These are phyloP conservation scores for Malaclemys terrapin DNA, from an alignment of 2,113 vertebrate species.

Conservation along the genomic window DNA sequence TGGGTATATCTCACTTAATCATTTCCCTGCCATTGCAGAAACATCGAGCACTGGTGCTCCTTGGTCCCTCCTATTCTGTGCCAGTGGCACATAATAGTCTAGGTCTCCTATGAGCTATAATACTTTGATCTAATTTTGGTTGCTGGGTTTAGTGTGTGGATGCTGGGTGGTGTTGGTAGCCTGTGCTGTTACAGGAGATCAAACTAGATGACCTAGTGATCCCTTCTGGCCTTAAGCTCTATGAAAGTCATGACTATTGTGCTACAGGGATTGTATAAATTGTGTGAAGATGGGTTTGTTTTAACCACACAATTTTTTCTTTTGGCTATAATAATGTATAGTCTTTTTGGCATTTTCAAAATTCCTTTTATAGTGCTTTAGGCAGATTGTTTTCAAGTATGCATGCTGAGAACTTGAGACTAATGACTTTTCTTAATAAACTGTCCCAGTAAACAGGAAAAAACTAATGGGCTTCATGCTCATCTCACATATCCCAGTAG, in stretches of 20 bases:
- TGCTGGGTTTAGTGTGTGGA: neutral
- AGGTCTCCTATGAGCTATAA: neutral
- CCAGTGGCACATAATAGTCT: neutral
- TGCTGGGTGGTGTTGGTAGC: neutral
- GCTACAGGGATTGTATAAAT: neutral
- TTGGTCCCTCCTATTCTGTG: neutral
- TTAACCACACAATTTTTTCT: neutral
- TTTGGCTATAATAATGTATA: neutral
- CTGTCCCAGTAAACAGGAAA: neutral
- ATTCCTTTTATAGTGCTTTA: neutral
- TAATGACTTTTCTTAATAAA: neutral
- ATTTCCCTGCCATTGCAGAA: neutral
- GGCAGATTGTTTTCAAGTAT: neutral
- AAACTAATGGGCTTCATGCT: neutral
- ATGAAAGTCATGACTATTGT: neutral
- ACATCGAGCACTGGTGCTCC: neutral
- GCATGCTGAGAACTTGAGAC: neutral
- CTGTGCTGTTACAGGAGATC: neutral
- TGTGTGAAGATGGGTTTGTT: neutral
- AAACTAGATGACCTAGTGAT: neutral
- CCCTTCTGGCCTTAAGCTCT: neutral
- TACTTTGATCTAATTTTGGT: neutral
- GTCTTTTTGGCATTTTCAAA: neutral
- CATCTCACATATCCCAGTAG: neutral
- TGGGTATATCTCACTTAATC: neutral